Base-by-base conservation (phyloP, 2,113 vertebrate species). In the Strigops habroptila region DNA sequence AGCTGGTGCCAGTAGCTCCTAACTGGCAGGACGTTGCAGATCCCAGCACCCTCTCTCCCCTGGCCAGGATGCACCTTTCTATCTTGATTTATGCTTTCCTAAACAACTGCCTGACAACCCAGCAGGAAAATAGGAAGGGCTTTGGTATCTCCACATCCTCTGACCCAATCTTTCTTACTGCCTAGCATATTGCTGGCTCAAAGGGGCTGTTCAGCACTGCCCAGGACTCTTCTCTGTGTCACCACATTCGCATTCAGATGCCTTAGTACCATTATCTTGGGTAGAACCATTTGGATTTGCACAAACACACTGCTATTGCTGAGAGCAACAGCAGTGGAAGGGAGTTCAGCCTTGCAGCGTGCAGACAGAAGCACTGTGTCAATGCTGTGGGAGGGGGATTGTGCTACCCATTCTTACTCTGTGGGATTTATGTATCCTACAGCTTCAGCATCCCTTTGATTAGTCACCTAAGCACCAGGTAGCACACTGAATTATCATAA, bases 201-300 rank as follows among this genome's bases (percentile, higher is more conserved):
- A 43, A 44, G 33, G 41, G 8, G 22, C 17, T 52, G 37, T 67
- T 41, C 71, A 57, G 43, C 24, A 18, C 27, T 55, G n/a, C n/a
- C 57, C 63, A 44, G 51, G 12, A 24, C 39, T 60, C 44, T 12
- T 12, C 53, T 69, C 69, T 64, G 30, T 16, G 59, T 35, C 25
- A 43, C n/a, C 2, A 1, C 28, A n/a, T 12, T 57, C 52, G 18
- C 1, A 0, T 82, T 78, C 37, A 52, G 33, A 37, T 21, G 51
- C 10, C 21, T 82, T 65, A 68, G 28, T 53, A 31, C 28, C 31
- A n/a, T 28, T 41, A 52, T 4, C 0, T 0, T 17, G 25, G 7
- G 27, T 5, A 88, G 5, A 86, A 23, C 9, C 39, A 43, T 27
- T 24, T 60, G 57, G 33, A 33, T 86, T 92, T 86, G 46, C 52